A percentile compares a stretch with the other conserved stretches of the same genome.
Evolutionary conservation across 1,140 invertebrate species (phyloP).

Genomic region (Drosophila arawakana): DNA sequence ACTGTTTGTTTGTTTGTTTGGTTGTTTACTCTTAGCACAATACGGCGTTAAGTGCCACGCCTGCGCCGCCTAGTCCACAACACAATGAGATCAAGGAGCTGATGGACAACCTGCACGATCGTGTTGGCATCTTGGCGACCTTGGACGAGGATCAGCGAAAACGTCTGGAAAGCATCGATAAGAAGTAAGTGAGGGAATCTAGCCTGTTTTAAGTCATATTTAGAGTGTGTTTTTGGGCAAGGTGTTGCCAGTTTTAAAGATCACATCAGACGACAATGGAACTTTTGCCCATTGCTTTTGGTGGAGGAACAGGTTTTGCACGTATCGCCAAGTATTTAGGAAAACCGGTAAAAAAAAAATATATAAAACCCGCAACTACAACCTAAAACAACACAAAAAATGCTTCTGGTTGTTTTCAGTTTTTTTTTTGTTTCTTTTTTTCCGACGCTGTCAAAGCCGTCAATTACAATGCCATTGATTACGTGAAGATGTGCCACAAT

Average conservation of each 20-base stretch:
- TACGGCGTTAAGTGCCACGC: neutral
- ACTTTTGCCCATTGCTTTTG: slow-evolving; percentile 21
- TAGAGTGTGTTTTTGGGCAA: slow-evolving; percentile 10
- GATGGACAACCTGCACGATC: slow-evolving; percentile 82
- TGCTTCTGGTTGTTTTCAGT: slow-evolving; percentile 10
- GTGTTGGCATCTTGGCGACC: slow-evolving; percentile 82
- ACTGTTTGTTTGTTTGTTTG: neutral
- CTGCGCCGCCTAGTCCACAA: neutral
- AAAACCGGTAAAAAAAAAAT: slow-evolving; percentile 44
- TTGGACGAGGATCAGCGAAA: slow-evolving; percentile 84
- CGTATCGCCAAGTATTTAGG: slow-evolving; percentile 16
- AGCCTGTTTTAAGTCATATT: neutral
- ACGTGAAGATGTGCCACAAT: slow-evolving; percentile 11
- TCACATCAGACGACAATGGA: slow-evolving; percentile 21
- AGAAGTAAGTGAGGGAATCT: slow-evolving; percentile 81
- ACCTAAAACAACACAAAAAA: slow-evolving; percentile 19
- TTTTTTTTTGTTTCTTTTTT: neutral
- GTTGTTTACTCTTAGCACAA: slow-evolving; percentile 15
- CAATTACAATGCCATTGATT: slow-evolving; percentile 27
- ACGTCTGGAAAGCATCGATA: slow-evolving; percentile 84
- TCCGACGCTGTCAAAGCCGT: slow-evolving; percentile 3
- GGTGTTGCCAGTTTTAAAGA: slow-evolving; percentile 7
- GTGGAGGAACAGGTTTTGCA: slow-evolving; percentile 42
- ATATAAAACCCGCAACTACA: slow-evolving; percentile 11
- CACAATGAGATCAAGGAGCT: slow-evolving; percentile 66